These are phyloP conservation scores for Zaprionus lineosus DNA, from an alignment of 2,888 invertebrate genomes.

Conservation along the genomic window DNA sequence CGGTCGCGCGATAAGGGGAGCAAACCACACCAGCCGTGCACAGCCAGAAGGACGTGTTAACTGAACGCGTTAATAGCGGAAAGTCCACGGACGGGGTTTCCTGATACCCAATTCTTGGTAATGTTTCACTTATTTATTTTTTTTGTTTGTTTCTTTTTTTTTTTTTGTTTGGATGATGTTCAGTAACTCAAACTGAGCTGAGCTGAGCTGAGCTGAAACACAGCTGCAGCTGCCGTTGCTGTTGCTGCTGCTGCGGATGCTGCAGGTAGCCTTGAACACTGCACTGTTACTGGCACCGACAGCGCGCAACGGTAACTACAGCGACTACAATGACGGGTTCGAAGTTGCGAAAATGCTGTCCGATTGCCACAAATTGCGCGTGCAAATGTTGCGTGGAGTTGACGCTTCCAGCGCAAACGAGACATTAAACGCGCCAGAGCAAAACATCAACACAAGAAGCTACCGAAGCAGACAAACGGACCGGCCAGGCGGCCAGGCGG, in stretches of 20 bases:
- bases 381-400: slow-evolving; percentile 64
- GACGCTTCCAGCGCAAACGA: slow-evolving; percentile 73
- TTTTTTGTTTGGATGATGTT: slow-evolving; percentile 8
- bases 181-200: too few species aligned
- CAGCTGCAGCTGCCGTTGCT: slow-evolving; percentile 1
- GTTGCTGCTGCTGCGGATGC: slow-evolving; percentile 4
- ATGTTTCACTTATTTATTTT: not conserved
- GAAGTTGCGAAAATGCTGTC: slow-evolving; percentile 38
- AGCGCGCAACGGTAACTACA: slow-evolving; percentile 1
- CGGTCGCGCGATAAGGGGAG: too few species aligned
- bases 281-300: slow-evolving; percentile 19
- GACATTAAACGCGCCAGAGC: slow-evolving; percentile 72
- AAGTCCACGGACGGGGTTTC: slow-evolving; percentile 15
- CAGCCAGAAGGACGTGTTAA: slow-evolving; percentile 6
- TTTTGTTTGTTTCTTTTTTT: slow-evolving; percentile 5
- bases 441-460: slow-evolving; percentile 73
- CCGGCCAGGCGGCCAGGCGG: slow-evolving; percentile 11
- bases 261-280: slow-evolving; percentile 51
- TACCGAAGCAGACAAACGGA: slow-evolving; percentile 26
- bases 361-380: slow-evolving; percentile 49
- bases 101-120: too few species aligned
- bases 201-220: slow-evolving; percentile 32
- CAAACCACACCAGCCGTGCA: too few species aligned
- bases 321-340: slow-evolving; percentile 20
- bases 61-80: slow-evolving; percentile 16